Percentiles rank a stretch among this genome's conserved stretches.
Conservation (phyloP, 2,113 vertebrate genomes). For the Butorides virescens region DNA sequence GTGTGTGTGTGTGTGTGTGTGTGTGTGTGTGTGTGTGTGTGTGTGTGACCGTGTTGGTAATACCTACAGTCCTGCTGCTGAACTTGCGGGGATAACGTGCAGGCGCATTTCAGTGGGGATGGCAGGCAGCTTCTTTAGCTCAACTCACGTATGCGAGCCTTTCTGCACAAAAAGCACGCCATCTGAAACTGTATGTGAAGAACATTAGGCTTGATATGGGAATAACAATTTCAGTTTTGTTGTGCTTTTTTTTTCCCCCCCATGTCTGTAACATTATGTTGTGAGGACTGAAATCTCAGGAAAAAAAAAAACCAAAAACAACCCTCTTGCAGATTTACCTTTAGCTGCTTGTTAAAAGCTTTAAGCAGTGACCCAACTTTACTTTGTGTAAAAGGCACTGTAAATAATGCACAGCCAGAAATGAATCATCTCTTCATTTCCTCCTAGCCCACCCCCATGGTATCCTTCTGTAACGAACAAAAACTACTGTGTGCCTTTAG, state of each 20-base stretch:
- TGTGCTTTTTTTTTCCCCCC: neutral
- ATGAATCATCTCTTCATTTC: neutral
- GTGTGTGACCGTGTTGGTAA: neutral
- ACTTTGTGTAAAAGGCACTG: constrained; percentile 28
- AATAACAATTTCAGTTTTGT: neutral
- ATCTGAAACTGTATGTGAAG: neutral
- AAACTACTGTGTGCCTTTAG: neutral
- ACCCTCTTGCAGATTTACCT: neutral
- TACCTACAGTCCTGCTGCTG: constrained; percentile 33
- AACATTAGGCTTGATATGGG: neutral
- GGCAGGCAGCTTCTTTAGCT: neutral
- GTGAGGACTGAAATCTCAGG: neutral
- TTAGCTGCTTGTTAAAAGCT: constrained; percentile 22
- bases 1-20: neutral
- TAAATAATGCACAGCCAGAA: constrained; percentile 45
- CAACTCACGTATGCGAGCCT: neutral
- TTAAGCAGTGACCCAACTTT: constrained; percentile 64
- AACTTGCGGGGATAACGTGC: constrained; percentile 46
- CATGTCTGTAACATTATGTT: neutral
- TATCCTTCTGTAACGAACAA: neutral
- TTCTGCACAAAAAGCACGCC: neutral
- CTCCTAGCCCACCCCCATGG: neutral
- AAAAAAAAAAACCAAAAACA: neutral
- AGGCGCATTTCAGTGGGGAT: neutral
- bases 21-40: constrained; percentile 2